Conservation (phyloP, 2,113 vertebrate genomes). For the Pseudorhombus dupliciocellatus region DNA sequence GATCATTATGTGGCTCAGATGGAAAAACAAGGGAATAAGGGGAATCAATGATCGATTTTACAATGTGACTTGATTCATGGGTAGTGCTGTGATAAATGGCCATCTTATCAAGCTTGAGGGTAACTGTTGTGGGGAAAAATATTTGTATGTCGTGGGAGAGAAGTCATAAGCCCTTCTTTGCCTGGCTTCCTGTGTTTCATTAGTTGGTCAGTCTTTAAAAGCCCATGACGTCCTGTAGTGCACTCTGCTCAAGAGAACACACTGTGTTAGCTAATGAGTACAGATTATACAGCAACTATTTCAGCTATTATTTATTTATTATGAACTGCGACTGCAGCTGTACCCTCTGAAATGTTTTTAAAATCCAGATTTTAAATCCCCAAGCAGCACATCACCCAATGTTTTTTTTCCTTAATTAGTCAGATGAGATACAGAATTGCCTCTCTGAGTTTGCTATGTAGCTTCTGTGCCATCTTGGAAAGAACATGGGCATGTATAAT, state of each 20-base stretch:
- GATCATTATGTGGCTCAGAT: slow-evolving; percentile 81
- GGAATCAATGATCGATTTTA: slow-evolving; percentile 80
- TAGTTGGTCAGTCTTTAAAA: slow-evolving; percentile 34
- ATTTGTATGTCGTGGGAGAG: slow-evolving; percentile 55
- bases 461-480: slow-evolving; percentile 76
- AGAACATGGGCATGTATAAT: slow-evolving; percentile 86
- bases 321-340: slow-evolving; percentile 31
- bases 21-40: slow-evolving; percentile 81
- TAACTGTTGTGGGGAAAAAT: slow-evolving; percentile 67
- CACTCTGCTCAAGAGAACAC: slow-evolving; percentile 16
- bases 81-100: slow-evolving; percentile 75
- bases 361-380: slow-evolving; percentile 56
- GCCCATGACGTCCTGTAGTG: slow-evolving; percentile 19
- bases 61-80: slow-evolving; percentile 80
- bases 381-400: slow-evolving; percentile 32
- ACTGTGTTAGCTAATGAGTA: slow-evolving; percentile 22
- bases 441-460: slow-evolving; percentile 42
- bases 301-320: slow-evolving; percentile 37
- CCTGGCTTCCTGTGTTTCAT: slow-evolving; percentile 36
- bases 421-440: slow-evolving; percentile 65
- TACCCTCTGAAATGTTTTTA: slow-evolving; percentile 42
- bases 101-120: slow-evolving; percentile 65
- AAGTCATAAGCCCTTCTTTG: slow-evolving; percentile 30
- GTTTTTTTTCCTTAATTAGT: slow-evolving; percentile 54
- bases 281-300: slow-evolving; percentile 40